A percentile compares a stretch with the other conserved stretches of the same genome.
Evolutionary conservation across 2,888 invertebrate species (phyloP).

Genomic region (Rotaria sp.): DNA sequence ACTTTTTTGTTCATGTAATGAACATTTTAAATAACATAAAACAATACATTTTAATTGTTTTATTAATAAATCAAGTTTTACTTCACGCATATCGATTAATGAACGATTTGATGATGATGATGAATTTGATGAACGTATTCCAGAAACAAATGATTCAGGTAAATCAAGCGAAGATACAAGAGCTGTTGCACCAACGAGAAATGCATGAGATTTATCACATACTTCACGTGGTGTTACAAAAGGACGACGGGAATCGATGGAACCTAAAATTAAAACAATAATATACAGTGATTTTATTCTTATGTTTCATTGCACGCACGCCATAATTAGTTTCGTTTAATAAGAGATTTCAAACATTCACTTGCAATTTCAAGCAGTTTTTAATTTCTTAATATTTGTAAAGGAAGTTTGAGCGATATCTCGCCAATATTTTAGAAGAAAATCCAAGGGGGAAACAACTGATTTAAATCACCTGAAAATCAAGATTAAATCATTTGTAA

Average conservation of each 20-base stretch:
- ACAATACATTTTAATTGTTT: constrained; percentile 35
- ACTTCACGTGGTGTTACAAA: constrained; percentile 39
- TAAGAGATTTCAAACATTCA: no score
- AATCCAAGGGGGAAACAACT: no score
- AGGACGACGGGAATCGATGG: not conserved
- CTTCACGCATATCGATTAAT: constrained; percentile 32
- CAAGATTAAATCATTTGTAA: no score
- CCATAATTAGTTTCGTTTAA: no score
- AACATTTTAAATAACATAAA: constrained; percentile 25
- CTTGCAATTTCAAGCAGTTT: no score
- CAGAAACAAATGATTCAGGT: not conserved
- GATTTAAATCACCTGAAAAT: no score
- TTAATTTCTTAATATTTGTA: no score
- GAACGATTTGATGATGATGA: not conserved
- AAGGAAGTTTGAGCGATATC: no score
- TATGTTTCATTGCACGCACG: no score
- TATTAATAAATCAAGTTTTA: constrained; percentile 36
- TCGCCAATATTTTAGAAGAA: no score
- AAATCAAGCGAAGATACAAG: constrained; percentile 37
- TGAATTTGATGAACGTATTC: not conserved
- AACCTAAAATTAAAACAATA: not conserved
- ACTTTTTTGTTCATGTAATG: constrained; percentile 29
- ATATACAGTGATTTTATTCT: no score
- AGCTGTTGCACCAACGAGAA: constrained; percentile 25
- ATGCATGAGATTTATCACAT: constrained; percentile 28